Percentiles rank a stretch among this genome's conserved stretches.
These are phyloP conservation scores for Tetrax tetrax DNA, from an alignment of 2,113 vertebrate species.

Conservation along the genomic window DNA sequence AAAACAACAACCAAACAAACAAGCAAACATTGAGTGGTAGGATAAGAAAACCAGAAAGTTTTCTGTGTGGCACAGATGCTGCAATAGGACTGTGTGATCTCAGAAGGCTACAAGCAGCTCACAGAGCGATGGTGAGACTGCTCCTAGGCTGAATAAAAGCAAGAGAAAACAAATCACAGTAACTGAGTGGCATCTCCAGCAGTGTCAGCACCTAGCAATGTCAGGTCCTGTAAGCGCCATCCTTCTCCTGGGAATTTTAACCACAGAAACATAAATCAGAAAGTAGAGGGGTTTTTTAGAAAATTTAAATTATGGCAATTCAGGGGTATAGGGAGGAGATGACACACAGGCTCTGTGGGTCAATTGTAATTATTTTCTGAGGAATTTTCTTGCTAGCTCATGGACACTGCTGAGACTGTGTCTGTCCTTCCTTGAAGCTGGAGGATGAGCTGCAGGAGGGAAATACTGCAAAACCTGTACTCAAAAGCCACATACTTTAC, in stretches of 20 bases:
- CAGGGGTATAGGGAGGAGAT: neutral
- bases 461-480: accelerated
- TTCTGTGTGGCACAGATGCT: neutral
- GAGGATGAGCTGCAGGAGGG: neutral
- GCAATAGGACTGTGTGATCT: neutral
- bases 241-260: neutral
- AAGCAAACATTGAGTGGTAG: neutral
- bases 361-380: neutral
- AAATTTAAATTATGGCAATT: neutral
- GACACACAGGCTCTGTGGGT: no score
- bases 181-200: accelerated
- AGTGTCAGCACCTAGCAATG: neutral
- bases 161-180: neutral
- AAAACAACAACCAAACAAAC: neutral
- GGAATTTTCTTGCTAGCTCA: neutral
- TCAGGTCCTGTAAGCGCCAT: neutral
- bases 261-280: neutral
- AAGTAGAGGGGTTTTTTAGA: neutral
- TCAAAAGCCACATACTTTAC: neutral
- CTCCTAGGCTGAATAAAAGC: neutral
- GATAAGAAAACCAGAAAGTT: neutral
- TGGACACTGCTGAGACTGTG: accelerated
- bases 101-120: neutral
- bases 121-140: accelerated
- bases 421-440: neutral